Base-by-base conservation (phyloP, 2,797 vertebrate genomes). In the Epinephelus coioides region DNA sequence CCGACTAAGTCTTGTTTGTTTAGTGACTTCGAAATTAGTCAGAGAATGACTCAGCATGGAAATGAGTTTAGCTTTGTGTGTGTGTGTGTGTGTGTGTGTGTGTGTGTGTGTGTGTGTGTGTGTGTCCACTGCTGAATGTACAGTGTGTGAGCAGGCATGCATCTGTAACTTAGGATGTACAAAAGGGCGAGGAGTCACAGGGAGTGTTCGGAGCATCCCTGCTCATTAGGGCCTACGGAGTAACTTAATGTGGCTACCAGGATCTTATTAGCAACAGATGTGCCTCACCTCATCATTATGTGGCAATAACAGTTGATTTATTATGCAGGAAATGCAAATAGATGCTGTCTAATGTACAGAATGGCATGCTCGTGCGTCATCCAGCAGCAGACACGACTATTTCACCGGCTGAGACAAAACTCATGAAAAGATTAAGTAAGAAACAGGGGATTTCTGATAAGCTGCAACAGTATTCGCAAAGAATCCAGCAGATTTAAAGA, bases 141-240 rank as follows among this genome's bases (percentile, higher is more conserved):
- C 50, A 61, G 61, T 47, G 18, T 73, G 30, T 71, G 62, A 71
- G 66, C 59, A 18, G 51, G 44, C 21, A 23, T 27, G 30, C 69
- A 23, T 63, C 69, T 49, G 12, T 57, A 44, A 56, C 44, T 64
- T 40, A 44, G n/a, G 50, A 49, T 64, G 21, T 74, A 51, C 40
- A 43, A 27, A 57, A 65, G 44, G 55, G 14, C 12, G 46, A 25
- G 49, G 23, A 59, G 71, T 78, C 44, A n/a, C 63, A 65, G 25
- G 54, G 68, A 60, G 65, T 38, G 72, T 61, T 70, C 38, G 21
- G 56, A 68, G 60, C 63, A 68, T 73, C 46, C 14, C 69, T 43
- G 59, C 72, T 89, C 86, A 78, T 89, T 85, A 88, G 60, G 56
- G 66, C 73, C 49, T 64, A n/a, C 53, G 40, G 61, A n/a, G 66